Conservation (phyloP, 2,113 vertebrate species). For the Gnathonemus longibarbis region DNA sequence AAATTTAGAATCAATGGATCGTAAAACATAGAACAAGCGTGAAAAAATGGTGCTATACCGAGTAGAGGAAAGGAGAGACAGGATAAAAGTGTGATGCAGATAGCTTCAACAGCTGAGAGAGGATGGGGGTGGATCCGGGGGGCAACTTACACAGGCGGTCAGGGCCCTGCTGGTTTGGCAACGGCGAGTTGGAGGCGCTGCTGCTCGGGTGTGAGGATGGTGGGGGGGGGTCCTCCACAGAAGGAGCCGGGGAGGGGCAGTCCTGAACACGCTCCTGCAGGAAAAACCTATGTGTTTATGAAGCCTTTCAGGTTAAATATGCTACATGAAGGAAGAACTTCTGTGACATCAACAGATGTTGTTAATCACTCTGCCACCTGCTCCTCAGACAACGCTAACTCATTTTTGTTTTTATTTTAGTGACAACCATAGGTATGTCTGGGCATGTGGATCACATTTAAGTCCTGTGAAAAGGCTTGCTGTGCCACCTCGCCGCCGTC, state of each 20-base stretch:
- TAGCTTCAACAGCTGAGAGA: background rate
- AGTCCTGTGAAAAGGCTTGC: background rate
- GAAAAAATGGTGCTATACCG: background rate
- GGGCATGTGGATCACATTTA: background rate
- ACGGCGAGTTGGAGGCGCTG: constrained; percentile 79
- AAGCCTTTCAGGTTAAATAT: background rate
- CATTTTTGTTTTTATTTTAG: background rate
- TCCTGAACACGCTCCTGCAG: constrained; percentile 74
- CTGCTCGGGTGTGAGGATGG: constrained; percentile 79
- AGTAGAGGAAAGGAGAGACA: background rate
- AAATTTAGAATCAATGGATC: background rate
- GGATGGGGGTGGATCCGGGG: background rate
- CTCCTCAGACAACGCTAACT: background rate
- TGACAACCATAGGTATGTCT: background rate
- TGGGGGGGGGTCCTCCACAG: constrained; percentile 73
- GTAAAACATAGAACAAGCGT: background rate
- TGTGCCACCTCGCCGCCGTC: background rate
- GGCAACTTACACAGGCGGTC: constrained; percentile 68
- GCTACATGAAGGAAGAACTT: background rate
- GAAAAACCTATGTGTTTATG: constrained; percentile 22
- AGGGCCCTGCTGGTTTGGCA: constrained; percentile 62
- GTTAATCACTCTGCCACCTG: background rate
- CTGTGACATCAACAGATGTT: background rate
- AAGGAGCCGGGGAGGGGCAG: constrained; percentile 76
- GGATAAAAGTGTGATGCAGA: background rate